Evolutionary conservation across 2,888 invertebrate species (phyloP), one percentile per base, ranked within the genome.

Genomic region (Drosophila ezoana): DNA sequence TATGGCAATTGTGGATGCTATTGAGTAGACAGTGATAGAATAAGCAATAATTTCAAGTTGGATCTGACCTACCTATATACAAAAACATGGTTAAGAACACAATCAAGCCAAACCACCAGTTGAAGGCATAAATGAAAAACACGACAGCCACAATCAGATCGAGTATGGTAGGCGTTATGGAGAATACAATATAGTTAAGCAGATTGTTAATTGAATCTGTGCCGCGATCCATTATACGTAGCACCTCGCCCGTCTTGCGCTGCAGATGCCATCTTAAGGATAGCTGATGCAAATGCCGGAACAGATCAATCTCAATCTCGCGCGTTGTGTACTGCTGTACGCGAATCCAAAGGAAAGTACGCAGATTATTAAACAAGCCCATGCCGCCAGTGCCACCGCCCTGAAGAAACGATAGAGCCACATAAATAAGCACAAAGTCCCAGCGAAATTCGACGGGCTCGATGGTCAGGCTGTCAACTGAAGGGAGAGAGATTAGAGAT

Each of bases 151-250:
- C 94, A 0, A 98, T 48, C 66, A 99, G 98, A 91, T 99, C 99
- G 13, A 97, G 93, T 63, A 99, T 95, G 0, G 99, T 99, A 0
- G 99, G 99, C 0, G 96, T 91, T 78, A 99, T 99, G 45, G 97
- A 97, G 93, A 99, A 99, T 43, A 99, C 93, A 49, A 99, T 96
- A 90, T 96, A 98, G 87, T 96, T 98, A 1, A 99, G 94, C 10
- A 99, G 93, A 92, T 96, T 98, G 93, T 98, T 98, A 81, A 99
- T 98, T 58, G 98, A 98, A 85, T 97, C 98, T 0, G 99, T 99
- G 76, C 99, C 99, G 70, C 99, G 94, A 93, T 99, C 99, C 97
- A 99, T 98, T 0, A 99, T 96, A 37, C 98, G 93, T 2, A 99
- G 93, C 0, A 99, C 98, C 93, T 99, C 99, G 2, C 99, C 99